Conservation (phyloP, 2,888 invertebrate species). For the Phaedon cochleariae region DNA sequence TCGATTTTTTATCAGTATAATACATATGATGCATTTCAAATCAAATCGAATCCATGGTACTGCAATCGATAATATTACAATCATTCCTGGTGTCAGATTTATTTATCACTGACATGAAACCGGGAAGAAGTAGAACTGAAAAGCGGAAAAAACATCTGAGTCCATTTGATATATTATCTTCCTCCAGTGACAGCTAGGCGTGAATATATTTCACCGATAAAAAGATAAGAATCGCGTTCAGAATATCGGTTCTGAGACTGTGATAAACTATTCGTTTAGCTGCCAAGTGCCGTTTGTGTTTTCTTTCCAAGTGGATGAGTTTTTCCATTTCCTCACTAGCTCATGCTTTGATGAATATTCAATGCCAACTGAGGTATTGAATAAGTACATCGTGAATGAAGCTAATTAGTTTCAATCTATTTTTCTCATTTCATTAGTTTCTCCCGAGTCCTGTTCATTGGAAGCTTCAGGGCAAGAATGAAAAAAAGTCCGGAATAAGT, state of each 20-base stretch:
- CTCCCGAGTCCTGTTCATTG: too few relatives aligned
- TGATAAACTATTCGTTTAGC: not conserved
- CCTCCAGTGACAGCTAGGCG: not conserved
- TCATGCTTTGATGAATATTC: too few relatives aligned
- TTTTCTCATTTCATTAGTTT: too few relatives aligned
- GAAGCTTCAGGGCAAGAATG: too few relatives aligned
- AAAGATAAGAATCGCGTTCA: not conserved
- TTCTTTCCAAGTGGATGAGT: not conserved
- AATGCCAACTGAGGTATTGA: too few relatives aligned
- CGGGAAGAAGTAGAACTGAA: not conserved
- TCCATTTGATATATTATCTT: conserved; percentile 1
- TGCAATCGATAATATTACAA: not conserved
- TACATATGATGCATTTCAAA: too few relatives aligned
- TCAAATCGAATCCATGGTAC: too few relatives aligned
- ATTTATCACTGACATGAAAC: not conserved
- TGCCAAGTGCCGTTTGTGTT: not conserved
- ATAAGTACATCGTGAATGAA: too few relatives aligned
- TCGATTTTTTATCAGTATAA: too few relatives aligned
- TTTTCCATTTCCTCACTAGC: too few relatives aligned
- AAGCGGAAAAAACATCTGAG: not conserved
- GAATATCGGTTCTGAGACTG: conserved; percentile 5
- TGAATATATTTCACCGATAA: conserved; percentile 3
- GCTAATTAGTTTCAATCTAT: too few relatives aligned
- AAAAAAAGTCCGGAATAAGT: too few relatives aligned
- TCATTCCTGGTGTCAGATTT: not conserved